Conservation (phyloP, 1,140 invertebrate species). For the Hycleus cichorii region DNA sequence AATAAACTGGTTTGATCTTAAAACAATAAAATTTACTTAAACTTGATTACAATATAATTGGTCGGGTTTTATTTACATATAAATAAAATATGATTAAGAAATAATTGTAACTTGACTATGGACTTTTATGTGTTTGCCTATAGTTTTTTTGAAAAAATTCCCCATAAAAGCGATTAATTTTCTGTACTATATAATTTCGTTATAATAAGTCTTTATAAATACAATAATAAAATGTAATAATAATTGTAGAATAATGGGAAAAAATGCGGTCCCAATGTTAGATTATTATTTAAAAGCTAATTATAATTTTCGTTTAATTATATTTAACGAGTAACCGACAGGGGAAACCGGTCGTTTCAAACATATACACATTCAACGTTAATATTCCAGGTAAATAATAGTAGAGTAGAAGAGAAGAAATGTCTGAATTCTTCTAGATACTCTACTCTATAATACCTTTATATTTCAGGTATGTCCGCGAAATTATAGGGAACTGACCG, state of each 20-base stretch:
- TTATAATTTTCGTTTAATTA: slow-evolving; percentile 15
- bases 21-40: too few relatives aligned
- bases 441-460: neutral
- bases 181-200: too few relatives aligned
- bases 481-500: slow-evolving; percentile 14
- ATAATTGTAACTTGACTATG: too few relatives aligned
- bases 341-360: slow-evolving; percentile 11
- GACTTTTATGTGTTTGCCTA: too few relatives aligned
- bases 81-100: too few relatives aligned
- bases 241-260: neutral
- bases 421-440: neutral
- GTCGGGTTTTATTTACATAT: too few relatives aligned
- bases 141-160: too few relatives aligned
- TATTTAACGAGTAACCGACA: slow-evolving; percentile 12
- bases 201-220: neutral
- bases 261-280: neutral
- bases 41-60: too few relatives aligned
- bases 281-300: slow-evolving; percentile 14
- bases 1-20: too few relatives aligned
- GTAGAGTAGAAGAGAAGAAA: slow-evolving; percentile 4
- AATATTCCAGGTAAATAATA: slow-evolving; percentile 11
- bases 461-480: slow-evolving; percentile 11
- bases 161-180: too few relatives aligned
- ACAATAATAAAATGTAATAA: neutral
- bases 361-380: neutral